Evolutionary conservation across 2,797 vertebrate species (phyloP).

Genomic region (Silurus lanzhouensis): DNA sequence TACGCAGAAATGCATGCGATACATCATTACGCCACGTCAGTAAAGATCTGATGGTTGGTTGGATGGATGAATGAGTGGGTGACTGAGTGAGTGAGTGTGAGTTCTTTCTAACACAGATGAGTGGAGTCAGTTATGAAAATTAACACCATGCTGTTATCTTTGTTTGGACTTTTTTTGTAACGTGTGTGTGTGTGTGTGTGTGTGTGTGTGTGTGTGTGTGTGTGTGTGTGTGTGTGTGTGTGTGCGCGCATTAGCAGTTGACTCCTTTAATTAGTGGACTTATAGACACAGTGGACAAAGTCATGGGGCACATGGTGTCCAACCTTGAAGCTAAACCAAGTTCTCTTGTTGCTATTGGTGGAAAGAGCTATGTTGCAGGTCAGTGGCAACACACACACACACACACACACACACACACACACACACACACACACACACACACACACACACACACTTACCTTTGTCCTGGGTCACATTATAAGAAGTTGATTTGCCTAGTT

Average conservation of each 20-base stretch:
- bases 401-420: constrained; percentile 5
- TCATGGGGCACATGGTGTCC: constrained; percentile 81
- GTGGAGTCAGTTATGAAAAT: neutral
- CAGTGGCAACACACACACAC: constrained; percentile 62
- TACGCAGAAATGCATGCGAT: constrained; percentile 60
- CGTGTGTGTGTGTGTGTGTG: neutral
- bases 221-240: constrained; percentile 26
- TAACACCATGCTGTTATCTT: neutral
- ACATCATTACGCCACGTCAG: constrained; percentile 1
- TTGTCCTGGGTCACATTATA: constrained; percentile 11
- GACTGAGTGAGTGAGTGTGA: neutral
- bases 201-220: constrained; percentile 6
- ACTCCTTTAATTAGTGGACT: constrained; percentile 73
- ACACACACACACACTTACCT: constrained; percentile 10
- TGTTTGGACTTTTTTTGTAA: neutral
- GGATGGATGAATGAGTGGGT: neutral
- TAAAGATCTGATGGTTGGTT: neutral
- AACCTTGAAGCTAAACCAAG: constrained; percentile 69
- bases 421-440: constrained; percentile 51
- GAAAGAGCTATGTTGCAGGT: constrained; percentile 89
- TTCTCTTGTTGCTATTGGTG: constrained; percentile 72
- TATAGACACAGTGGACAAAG: constrained; percentile 83
- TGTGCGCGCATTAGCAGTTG: constrained; percentile 66
- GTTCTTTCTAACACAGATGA: neutral
- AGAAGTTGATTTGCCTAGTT: constrained; percentile 18